phyloP scores from a whole-genome alignment of 2,113 vertebrate species.

The Labeo catla region DNA sequence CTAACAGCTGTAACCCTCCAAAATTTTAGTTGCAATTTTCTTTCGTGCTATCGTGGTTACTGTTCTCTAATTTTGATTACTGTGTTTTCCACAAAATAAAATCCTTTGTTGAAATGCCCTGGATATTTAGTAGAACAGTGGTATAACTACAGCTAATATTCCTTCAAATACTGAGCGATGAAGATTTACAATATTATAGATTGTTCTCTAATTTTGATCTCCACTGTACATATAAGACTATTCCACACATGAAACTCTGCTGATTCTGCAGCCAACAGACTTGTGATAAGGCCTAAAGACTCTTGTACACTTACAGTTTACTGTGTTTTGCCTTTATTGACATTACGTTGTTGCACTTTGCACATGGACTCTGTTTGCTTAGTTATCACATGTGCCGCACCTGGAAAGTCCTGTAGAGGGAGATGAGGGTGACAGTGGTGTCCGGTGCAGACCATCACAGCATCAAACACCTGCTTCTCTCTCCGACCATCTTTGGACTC shows the following conservation, averaged over 20 bases:
- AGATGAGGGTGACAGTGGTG: slow-evolving; percentile 79
- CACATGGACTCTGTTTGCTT: neutral
- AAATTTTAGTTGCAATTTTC: too few species aligned
- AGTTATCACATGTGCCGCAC: slow-evolving; percentile 62
- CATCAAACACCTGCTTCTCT: slow-evolving; percentile 82
- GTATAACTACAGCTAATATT: too few species aligned
- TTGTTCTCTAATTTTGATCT: too few species aligned
- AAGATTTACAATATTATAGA: too few species aligned
- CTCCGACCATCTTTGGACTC: slow-evolving; percentile 68
- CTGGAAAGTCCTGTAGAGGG: slow-evolving; percentile 87
- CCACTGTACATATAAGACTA: neutral
- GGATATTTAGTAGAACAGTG: too few species aligned
- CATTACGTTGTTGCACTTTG: slow-evolving; percentile 16
- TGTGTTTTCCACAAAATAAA: too few species aligned
- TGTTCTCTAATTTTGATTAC: too few species aligned
- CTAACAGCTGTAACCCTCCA: too few species aligned
- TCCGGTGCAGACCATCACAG: slow-evolving; percentile 88
- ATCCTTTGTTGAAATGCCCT: too few species aligned
- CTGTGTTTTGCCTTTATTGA: slow-evolving; percentile 14
- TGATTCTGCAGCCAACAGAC: too few species aligned
- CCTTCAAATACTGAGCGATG: too few species aligned
- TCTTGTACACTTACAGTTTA: slow-evolving; percentile 19
- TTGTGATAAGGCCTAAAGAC: neutral
- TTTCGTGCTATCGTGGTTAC: too few species aligned
- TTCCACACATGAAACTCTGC: neutral